These are phyloP conservation scores for Calameuta filiformis DNA, from an alignment of 2,888 invertebrate species.

Conservation along the genomic window DNA sequence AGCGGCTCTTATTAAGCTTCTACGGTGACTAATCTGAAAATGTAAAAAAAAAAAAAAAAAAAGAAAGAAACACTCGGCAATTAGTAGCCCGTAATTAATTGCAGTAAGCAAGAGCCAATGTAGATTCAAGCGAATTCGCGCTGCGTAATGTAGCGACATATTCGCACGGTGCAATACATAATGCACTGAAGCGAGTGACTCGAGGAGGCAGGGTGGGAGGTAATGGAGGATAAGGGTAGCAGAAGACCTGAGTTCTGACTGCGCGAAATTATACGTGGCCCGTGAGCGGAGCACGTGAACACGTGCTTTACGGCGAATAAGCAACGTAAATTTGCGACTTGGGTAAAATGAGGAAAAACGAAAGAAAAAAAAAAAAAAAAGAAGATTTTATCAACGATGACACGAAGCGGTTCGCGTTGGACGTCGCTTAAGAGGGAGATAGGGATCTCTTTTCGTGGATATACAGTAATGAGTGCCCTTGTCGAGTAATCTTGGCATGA, in stretches of 20 bases:
- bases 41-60: not conserved
- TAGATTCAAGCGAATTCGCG: not conserved
- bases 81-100: not conserved
- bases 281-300: not conserved
- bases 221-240: not conserved
- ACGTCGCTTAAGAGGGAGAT: not conserved
- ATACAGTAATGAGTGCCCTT: conserved; percentile 31
- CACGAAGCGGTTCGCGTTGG: not conserved
- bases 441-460: not conserved
- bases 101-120: not conserved
- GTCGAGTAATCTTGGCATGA: conserved; percentile 47
- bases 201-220: not conserved
- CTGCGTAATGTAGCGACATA: not conserved
- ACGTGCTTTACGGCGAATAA: not conserved
- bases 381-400: not conserved
- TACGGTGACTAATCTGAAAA: not conserved
- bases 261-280: not conserved
- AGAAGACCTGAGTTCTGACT: not conserved
- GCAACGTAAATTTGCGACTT: not conserved
- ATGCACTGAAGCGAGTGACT: not conserved
- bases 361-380: not conserved
- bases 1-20: not conserved
- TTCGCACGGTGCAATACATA: not conserved
- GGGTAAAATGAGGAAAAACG: not conserved
- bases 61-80: not conserved